Evolutionary conservation across 1,140 invertebrate species (phyloP).

Genomic region (Saccostrea cuccullata): DNA sequence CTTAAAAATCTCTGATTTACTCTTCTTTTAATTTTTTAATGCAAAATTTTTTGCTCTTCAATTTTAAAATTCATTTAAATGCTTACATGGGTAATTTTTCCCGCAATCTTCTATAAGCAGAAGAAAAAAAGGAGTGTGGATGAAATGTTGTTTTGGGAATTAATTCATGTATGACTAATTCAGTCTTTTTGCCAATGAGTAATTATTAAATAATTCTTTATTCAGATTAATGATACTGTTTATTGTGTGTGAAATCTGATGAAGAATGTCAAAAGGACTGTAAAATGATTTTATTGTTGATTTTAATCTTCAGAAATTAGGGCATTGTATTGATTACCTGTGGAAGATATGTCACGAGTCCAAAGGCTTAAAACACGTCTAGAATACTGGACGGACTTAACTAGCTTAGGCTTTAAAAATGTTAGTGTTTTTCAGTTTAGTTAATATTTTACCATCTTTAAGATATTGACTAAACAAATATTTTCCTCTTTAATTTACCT

Average conservation of each 20-base stretch:
- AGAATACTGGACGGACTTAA: neutral
- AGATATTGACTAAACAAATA: neutral
- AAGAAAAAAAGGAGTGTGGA: neutral
- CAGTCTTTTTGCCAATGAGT: neutral
- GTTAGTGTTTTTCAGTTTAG: neutral
- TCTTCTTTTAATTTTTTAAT: neutral
- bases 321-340: constrained; percentile 1
- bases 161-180: neutral
- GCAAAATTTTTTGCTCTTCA: neutral
- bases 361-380: neutral
- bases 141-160: neutral
- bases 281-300: constrained; percentile 28
- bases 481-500: neutral
- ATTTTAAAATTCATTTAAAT: neutral
- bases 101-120: neutral
- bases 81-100: neutral
- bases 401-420: neutral
- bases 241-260: constrained; percentile 35
- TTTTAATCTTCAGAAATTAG: constrained; percentile 25
- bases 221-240: neutral
- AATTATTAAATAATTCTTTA: neutral
- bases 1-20: neutral
- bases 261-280: constrained; percentile 1
- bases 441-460: neutral
- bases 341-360: neutral